These are phyloP conservation scores for Stigmatopora argus DNA, from an alignment of 2,113 vertebrate species.

Conservation along the genomic window DNA sequence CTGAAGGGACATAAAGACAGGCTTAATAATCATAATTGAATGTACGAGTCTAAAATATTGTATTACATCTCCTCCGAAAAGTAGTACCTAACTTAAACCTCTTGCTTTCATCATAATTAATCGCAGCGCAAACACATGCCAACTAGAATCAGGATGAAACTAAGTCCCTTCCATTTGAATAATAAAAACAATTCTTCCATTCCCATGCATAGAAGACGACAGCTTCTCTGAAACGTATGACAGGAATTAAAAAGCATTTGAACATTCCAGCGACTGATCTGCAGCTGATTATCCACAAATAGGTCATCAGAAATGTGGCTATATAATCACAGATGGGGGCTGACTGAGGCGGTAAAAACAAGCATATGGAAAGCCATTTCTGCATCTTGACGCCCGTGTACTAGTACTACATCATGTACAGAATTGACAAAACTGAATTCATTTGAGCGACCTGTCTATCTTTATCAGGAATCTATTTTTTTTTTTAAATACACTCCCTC, in stretches of 20 bases:
- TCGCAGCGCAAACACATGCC: background rate
- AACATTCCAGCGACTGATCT: background rate
- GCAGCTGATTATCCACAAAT: slow-evolving; percentile 31
- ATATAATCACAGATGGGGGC: slow-evolving; percentile 26
- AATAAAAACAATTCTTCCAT: slow-evolving; percentile 7
- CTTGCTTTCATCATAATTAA: background rate
- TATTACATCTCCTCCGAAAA: background rate
- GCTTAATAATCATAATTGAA: background rate
- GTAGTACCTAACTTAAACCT: background rate
- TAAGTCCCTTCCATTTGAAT: slow-evolving; percentile 3
- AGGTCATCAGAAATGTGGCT: slow-evolving; percentile 17
- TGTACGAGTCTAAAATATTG: background rate
- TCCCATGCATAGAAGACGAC: background rate
- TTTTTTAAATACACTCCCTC: background rate
- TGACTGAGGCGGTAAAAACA: background rate
- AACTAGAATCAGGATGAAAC: slow-evolving; percentile 36
- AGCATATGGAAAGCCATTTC: too few relatives aligned
- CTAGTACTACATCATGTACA: background rate
- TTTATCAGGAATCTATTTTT: background rate
- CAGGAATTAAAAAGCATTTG: background rate
- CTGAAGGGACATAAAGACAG: too few relatives aligned
- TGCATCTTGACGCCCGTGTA: background rate
- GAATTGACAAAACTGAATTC: background rate
- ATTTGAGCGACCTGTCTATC: background rate
- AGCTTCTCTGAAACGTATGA: slow-evolving; percentile 3